These are phyloP conservation scores for Petrocephalus microphthalmus DNA, from an alignment of 2,113 vertebrate genomes.

Conservation along the genomic window DNA sequence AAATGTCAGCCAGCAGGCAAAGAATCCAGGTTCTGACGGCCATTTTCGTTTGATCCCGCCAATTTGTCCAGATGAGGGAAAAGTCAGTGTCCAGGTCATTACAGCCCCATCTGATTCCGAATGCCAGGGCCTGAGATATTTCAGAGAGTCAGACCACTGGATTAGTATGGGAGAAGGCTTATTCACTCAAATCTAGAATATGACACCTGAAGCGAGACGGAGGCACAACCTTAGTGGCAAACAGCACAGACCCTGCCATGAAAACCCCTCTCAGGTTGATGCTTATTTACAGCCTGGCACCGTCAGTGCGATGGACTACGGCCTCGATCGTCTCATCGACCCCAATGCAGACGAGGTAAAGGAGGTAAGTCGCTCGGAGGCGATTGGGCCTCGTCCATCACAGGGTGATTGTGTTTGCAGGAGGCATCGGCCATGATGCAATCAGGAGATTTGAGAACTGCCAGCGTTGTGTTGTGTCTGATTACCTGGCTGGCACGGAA, in stretches of 20 bases:
- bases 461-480: background rate
- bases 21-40: background rate
- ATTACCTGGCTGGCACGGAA: background rate
- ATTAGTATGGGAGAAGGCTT: background rate
- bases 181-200: background rate
- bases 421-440: background rate
- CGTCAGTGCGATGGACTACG: slow-evolving; percentile 68
- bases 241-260: background rate
- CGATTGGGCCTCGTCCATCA: background rate
- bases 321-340: slow-evolving; percentile 72
- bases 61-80: background rate
- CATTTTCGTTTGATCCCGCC: background rate
- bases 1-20: background rate
- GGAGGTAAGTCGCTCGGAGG: slow-evolving; percentile 57
- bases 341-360: slow-evolving; percentile 84
- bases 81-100: background rate
- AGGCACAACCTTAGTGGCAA: background rate
- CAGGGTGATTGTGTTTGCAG: background rate
- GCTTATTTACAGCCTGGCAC: slow-evolving; percentile 71
- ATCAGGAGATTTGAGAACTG: background rate
- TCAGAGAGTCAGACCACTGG: background rate
- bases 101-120: background rate
- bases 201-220: background rate
- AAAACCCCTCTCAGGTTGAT: background rate
- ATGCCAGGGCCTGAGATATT: background rate